Conservation (phyloP, 1,140 invertebrate genomes). For the Drosophila eugracilis region DNA sequence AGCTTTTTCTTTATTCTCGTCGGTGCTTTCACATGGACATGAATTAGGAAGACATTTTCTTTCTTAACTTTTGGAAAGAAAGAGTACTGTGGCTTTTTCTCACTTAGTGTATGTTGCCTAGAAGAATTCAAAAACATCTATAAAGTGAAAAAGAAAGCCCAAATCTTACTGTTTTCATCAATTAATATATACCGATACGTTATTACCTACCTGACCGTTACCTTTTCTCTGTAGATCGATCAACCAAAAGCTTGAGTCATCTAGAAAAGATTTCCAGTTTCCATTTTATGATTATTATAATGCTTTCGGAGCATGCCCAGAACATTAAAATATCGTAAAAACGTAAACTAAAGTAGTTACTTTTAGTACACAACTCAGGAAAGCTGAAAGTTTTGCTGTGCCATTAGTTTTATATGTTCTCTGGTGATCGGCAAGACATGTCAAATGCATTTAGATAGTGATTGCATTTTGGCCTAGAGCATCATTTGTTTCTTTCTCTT, state of each 20-base stretch:
- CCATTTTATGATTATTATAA: constrained; percentile 69
- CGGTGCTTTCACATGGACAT: constrained; percentile 33
- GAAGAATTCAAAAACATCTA: no score
- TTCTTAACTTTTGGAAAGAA: not conserved
- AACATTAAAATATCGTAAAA: constrained; percentile 75
- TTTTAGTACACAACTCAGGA: constrained; percentile 25
- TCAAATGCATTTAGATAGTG: constrained; percentile 76
- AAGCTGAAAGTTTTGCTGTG: constrained; percentile 27
- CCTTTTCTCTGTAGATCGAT: constrained; percentile 40
- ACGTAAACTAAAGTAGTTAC: constrained; percentile 44
- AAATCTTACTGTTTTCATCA: not conserved
- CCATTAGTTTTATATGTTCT: constrained; percentile 71
- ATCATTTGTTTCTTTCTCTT: constrained; percentile 16
- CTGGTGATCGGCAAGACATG: constrained; percentile 60
- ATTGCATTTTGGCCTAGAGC: constrained; percentile 31
- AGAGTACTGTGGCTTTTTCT: not conserved
- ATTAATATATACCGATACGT: not conserved
- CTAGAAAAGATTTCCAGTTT: constrained; percentile 36
- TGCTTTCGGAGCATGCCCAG: constrained; percentile 48
- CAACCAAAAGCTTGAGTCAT: constrained; percentile 59
- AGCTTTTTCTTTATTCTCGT: constrained; percentile 38
- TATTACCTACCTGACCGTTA: not conserved
- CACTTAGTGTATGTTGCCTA: not conserved
- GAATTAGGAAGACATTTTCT: not conserved
- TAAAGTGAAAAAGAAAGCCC: not conserved